Percentiles rank a stretch among this genome's conserved stretches.
phyloP scores from a whole-genome alignment of 2,797 vertebrate species.

The Coracias cyanogaster region DNA sequence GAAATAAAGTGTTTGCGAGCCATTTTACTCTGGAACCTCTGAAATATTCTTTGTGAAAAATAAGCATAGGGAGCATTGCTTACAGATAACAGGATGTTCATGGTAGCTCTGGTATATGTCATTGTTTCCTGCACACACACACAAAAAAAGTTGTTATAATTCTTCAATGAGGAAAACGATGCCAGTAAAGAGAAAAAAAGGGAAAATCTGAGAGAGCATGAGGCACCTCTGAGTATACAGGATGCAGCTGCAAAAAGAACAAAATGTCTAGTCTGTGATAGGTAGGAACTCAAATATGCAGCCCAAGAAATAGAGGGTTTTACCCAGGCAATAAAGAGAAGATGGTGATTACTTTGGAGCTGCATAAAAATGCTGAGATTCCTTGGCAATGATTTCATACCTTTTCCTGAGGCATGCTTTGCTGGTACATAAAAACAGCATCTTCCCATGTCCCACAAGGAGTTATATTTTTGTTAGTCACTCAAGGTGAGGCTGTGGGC shows the following conservation, averaged over 20 bases:
- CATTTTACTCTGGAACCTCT: background rate
- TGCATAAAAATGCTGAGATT: slow-evolving; percentile 1
- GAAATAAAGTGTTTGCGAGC: background rate
- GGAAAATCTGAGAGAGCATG: background rate
- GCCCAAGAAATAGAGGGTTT: slow-evolving; percentile 30
- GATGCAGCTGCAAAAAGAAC: slow-evolving; percentile 20
- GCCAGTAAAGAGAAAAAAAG: background rate
- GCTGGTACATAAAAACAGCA: background rate
- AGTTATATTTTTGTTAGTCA: slow-evolving; percentile 10
- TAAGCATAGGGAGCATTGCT: background rate
- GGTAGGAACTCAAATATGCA: slow-evolving; percentile 6
- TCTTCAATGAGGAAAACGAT: background rate
- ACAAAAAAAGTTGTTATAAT: background rate
- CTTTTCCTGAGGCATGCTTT: slow-evolving; percentile 39
- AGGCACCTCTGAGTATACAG: background rate
- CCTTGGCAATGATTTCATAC: background rate
- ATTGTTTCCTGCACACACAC: background rate
- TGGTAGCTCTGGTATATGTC: background rate
- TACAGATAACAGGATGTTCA: background rate
- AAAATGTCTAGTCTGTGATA: background rate
- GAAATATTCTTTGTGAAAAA: background rate
- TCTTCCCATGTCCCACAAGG: slow-evolving; percentile 19
- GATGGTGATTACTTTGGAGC: background rate
- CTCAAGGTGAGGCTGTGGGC: slow-evolving; percentile 36
- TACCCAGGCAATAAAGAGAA: slow-evolving; percentile 15